These are phyloP conservation scores for Mythimna albipuncta DNA, from an alignment of 2,888 invertebrate genomes.

Conservation along the genomic window DNA sequence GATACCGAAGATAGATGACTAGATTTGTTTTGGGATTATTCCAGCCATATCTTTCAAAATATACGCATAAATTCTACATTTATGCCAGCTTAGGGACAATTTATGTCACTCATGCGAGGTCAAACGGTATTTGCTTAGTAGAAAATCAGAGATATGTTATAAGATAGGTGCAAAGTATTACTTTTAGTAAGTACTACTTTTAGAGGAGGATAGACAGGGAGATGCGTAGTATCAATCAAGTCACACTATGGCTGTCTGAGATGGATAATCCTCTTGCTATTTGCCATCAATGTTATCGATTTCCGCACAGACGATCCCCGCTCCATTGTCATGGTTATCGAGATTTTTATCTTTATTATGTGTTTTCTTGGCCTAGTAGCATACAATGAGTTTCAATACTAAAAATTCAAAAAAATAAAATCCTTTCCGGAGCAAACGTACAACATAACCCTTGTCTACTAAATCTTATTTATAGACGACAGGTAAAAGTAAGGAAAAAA, in stretches of 20 bases:
- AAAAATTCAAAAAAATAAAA: constrained; percentile 6
- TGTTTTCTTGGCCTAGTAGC: neutral
- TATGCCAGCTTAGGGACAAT: constrained; percentile 25
- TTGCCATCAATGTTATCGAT: constrained; percentile 4
- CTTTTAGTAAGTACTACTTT: neutral
- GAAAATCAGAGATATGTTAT: constrained; percentile 1
- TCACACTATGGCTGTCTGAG: neutral
- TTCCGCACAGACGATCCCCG: neutral
- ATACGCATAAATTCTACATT: constrained; percentile 34
- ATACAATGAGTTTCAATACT: constrained; percentile 9
- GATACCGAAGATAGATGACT: constrained; percentile 27
- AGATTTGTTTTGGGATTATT: constrained; percentile 35
- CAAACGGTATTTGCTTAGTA: constrained; percentile 15
- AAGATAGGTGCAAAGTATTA: neutral
- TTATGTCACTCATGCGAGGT: constrained; percentile 30
- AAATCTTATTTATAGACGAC: constrained; percentile 37
- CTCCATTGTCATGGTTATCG: neutral
- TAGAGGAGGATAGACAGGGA: neutral
- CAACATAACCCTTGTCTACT: constrained; percentile 43
- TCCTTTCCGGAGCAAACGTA: neutral
- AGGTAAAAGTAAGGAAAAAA: constrained; percentile 40
- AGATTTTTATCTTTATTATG: neutral
- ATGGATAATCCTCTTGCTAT: neutral
- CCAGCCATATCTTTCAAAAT: constrained; percentile 21
- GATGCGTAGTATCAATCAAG: neutral